Conservation (phyloP, 2,888 invertebrate genomes). For the Agrotis puta region DNA sequence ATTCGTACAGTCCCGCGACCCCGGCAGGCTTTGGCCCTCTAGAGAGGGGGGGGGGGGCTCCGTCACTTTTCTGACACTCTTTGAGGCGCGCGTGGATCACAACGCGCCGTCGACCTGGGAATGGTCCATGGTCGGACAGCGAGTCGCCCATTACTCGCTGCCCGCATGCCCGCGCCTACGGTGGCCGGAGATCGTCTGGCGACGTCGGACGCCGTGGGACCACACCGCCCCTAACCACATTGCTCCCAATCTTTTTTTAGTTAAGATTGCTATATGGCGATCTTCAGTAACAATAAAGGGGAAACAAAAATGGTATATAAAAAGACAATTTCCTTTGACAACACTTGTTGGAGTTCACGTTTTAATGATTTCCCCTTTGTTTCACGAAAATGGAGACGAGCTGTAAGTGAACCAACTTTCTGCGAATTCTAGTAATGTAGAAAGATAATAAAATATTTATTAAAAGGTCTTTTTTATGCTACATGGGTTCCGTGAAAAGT, state of each 20-base stretch:
- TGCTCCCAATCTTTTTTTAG: background rate
- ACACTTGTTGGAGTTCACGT: slow-evolving; percentile 64
- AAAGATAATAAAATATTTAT: background rate
- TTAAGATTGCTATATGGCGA: slow-evolving; percentile 9
- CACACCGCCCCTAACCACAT: background rate
- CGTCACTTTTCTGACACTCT: too few relatives aligned
- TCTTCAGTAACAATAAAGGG: slow-evolving; percentile 48
- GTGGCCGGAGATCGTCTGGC: too few relatives aligned
- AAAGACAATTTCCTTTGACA: slow-evolving; percentile 69
- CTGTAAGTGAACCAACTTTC: slow-evolving; percentile 30
- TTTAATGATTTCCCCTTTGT: slow-evolving; percentile 60
- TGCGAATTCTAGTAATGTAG: slow-evolving; percentile 15
- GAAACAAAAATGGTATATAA: slow-evolving; percentile 64
- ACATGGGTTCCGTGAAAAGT: background rate
- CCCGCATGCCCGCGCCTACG: too few relatives aligned
- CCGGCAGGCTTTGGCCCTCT: too few relatives aligned
- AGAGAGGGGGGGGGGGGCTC: too few relatives aligned
- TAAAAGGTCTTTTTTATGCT: background rate
- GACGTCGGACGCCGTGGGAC: too few relatives aligned
- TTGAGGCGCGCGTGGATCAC: too few relatives aligned
- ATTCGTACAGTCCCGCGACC: too few relatives aligned
- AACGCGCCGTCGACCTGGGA: too few relatives aligned
- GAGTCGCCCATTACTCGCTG: too few relatives aligned
- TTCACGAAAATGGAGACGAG: slow-evolving; percentile 23
- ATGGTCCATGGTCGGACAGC: too few relatives aligned